These are phyloP conservation scores for Pycnomerus fuliginosus DNA, from an alignment of 2,888 invertebrate species.

Conservation along the genomic window DNA sequence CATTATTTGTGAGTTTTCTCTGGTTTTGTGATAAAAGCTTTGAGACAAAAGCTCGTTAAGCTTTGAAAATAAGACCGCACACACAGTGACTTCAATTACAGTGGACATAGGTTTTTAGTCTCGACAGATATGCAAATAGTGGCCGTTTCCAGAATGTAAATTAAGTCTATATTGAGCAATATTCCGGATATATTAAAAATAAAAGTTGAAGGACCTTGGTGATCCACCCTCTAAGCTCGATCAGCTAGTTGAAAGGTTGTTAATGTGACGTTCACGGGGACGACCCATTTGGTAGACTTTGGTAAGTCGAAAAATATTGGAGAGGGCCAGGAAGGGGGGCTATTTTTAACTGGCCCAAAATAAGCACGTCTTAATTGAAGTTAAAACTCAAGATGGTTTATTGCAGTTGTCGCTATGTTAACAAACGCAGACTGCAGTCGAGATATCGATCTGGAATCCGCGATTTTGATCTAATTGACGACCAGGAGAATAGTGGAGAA, in stretches of 20 bases:
- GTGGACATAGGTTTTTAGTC: slow-evolving; percentile 34
- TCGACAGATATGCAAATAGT: slow-evolving; percentile 23
- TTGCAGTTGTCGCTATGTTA: slow-evolving; percentile 29
- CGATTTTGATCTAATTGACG: slow-evolving; percentile 49
- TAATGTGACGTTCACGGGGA: slow-evolving; percentile 9
- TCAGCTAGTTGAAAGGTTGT: slow-evolving; percentile 10
- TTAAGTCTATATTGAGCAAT: slow-evolving; percentile 15
- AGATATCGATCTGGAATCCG: slow-evolving; percentile 46
- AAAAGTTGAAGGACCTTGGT: slow-evolving; percentile 17
- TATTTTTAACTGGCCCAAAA: slow-evolving; percentile 25
- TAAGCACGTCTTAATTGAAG: slow-evolving; percentile 20
- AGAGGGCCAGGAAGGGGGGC: slow-evolving; percentile 25
- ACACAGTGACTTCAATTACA: slow-evolving; percentile 38
- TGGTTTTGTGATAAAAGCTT: no score
- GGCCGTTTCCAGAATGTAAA: slow-evolving; percentile 19
- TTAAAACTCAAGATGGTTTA: slow-evolving; percentile 12
- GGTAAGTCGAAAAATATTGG: slow-evolving; percentile 29
- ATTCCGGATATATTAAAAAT: slow-evolving; percentile 14
- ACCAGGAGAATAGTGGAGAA: slow-evolving; percentile 23
- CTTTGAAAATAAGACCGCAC: slow-evolving; percentile 22
- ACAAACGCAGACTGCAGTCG: slow-evolving; percentile 36
- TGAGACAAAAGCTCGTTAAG: slow-evolving; percentile 3
- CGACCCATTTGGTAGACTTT: slow-evolving; percentile 15
- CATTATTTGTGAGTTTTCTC: no score
- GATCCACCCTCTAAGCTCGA: slow-evolving; percentile 12